Conservation (phyloP, 2,113 vertebrate species). For the Gobius niger region DNA sequence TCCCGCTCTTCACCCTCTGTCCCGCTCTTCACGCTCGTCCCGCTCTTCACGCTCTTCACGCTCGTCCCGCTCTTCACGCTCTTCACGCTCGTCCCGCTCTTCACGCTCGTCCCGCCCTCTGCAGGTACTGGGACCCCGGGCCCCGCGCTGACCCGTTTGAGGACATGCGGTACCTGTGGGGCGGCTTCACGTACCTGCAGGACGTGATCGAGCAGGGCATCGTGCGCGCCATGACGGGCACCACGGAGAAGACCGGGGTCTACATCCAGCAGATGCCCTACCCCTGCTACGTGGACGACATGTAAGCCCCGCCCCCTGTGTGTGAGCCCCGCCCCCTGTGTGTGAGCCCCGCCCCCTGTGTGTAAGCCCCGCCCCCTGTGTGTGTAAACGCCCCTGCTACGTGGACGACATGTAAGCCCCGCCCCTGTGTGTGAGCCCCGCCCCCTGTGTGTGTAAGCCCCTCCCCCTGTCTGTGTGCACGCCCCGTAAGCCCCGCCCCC, state of each 20-base stretch:
- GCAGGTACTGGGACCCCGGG: constrained; percentile 97
- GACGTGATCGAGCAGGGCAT: constrained; percentile 93
- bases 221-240: constrained; percentile 86
- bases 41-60: too few relatives aligned
- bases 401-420: too few relatives aligned
- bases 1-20: too few relatives aligned
- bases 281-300: constrained; percentile 96
- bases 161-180: constrained; percentile 97
- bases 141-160: constrained; percentile 97
- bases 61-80: too few relatives aligned
- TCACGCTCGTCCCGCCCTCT: too few relatives aligned
- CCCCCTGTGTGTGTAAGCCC: too few relatives aligned
- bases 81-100: too few relatives aligned
- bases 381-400: too few relatives aligned
- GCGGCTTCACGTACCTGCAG: constrained; percentile 93
- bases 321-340: constrained; percentile 50
- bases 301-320: constrained; percentile 73
- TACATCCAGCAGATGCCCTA: constrained; percentile 99
- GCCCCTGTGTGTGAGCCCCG: too few relatives aligned
- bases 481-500: constrained; percentile 98
- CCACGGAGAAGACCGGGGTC: constrained; percentile 87
- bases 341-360: too few relatives aligned
- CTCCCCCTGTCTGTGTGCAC: too few relatives aligned
- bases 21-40: too few relatives aligned
- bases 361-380: constrained; percentile 68